Evolutionary conservation across 2,888 invertebrate species (phyloP), one percentile per base, ranked within the genome.

Genomic region (Eucriotettix oculatus): DNA sequence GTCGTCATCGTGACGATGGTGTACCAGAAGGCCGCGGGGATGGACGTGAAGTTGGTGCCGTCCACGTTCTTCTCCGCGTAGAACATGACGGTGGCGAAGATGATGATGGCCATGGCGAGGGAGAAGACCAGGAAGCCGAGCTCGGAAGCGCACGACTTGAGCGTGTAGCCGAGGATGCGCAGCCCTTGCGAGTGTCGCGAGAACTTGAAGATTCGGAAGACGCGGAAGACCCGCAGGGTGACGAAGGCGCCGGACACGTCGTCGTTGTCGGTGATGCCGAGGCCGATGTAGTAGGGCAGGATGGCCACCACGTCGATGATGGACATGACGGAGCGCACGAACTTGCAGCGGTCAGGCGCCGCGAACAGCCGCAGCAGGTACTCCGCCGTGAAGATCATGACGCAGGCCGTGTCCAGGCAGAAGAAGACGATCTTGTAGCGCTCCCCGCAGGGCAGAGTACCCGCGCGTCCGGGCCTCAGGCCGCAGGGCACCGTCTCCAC

Each of bases 1-100:
- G 98, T 98, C 63, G 98, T 98, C 96, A 99, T 99, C 67, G 99
- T 99, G 72, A 99, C 99, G 72, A 99, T 99, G 72, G 99, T 99
- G 80, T 99, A 99, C 99, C 99, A 99, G 77, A 99, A 99, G 67
- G 99, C 97, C 60, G 97, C 95, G 62, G 99, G 99, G 78, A 99
- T 99, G 74, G 96, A 97, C 65, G 95, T 98, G 81, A 99, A 99
- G 75, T 91, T 91, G 60, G 98, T 98, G 69, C 89, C 88, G 69
- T 87, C 87, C 66, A 95, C 97, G 74, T 97, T 97, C 79, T 99
- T 99, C 81, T 99, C 99, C 58, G 98, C 97, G 79, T 99, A 99
- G 80, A 95, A 99, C 97, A 99, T 99, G 68, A 99, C 96, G 52
- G 99, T 99, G 65, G 99, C 98, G 76, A 99, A 99, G 71, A 99